A percentile compares a stretch with the other conserved stretches of the same genome.
Conservation (phyloP, 2,797 vertebrate species). For the Cyclopterus lumpus region DNA sequence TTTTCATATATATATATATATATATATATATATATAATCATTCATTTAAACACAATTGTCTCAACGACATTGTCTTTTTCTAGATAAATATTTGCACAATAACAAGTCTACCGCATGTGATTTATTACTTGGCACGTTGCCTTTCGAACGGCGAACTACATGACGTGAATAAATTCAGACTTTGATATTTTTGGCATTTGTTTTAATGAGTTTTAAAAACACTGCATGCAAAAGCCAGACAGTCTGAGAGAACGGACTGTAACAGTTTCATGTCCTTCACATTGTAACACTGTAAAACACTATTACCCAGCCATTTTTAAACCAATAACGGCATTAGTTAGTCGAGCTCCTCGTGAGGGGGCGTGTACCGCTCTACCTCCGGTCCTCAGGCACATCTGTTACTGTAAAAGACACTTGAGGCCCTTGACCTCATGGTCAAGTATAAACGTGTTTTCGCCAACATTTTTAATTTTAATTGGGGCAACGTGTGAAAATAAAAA, state of each 20-base stretch:
- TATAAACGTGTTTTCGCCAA: conserved; percentile 44
- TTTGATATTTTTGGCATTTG: conserved; percentile 59
- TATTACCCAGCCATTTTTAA: conserved; percentile 14
- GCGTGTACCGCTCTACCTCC: conserved; percentile 20
- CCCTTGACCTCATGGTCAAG: conserved; percentile 21
- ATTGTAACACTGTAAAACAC: conserved; percentile 50
- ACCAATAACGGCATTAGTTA: conserved; percentile 33
- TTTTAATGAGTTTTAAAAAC: conserved; percentile 81
- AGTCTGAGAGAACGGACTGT: conserved; percentile 70
- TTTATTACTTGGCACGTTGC: background rate
- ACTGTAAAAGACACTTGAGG: conserved; percentile 73
- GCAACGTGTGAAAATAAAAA: conserved; percentile 23
- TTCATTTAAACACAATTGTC: background rate
- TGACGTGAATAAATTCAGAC: conserved; percentile 44
- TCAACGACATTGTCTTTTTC: background rate
- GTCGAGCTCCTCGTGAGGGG: conserved; percentile 38
- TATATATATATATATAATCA: background rate
- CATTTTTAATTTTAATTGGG: conserved; percentile 33
- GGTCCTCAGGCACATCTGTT: conserved; percentile 75
- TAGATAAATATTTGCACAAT: background rate
- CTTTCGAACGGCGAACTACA: background rate
- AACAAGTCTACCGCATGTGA: background rate
- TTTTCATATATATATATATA: no score
- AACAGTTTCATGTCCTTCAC: conserved; percentile 46
- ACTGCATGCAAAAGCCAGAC: conserved; percentile 81